phyloP scores from a whole-genome alignment of 92 coral and sea anemone species.

The Porites cylindrica region DNA sequence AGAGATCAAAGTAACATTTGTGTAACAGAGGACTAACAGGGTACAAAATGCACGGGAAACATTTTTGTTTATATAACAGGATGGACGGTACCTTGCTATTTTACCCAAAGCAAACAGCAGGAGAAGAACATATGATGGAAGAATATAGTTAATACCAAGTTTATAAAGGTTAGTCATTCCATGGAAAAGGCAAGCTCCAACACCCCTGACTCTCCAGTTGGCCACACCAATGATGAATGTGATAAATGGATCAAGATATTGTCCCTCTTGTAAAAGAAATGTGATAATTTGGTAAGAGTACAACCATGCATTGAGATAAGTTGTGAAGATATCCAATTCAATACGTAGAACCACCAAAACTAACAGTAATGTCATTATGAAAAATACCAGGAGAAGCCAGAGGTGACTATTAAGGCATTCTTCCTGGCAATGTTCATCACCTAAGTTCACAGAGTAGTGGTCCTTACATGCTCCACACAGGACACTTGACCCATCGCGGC shows the following conservation, averaged over 20 bases:
- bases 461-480: slow-evolving; percentile 85
- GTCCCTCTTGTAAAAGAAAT: slow-evolving; percentile 70
- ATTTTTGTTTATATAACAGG: slow-evolving; percentile 87
- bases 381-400: slow-evolving; percentile 74
- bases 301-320: slow-evolving; percentile 89
- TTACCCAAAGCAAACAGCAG: slow-evolving; percentile 71
- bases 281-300: slow-evolving; percentile 86
- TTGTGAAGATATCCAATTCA: slow-evolving; percentile 84
- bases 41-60: slow-evolving; percentile 80
- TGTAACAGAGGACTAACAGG: slow-evolving; percentile 81
- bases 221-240: slow-evolving; percentile 79
- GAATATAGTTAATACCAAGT: slow-evolving; percentile 72
- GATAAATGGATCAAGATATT: slow-evolving; percentile 72
- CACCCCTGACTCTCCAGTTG: slow-evolving; percentile 62
- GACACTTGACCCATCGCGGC: slow-evolving; percentile 62
- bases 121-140: slow-evolving; percentile 77
- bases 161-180: slow-evolving; percentile 85
- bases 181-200: slow-evolving; percentile 66
- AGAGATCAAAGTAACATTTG: slow-evolving; percentile 80
- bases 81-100: slow-evolving; percentile 71
- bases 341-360: slow-evolving; percentile 80
- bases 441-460: slow-evolving; percentile 71
- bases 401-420: slow-evolving; percentile 54
- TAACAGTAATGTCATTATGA: slow-evolving; percentile 49
- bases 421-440: slow-evolving; percentile 63